Evolutionary conservation across 2,113 vertebrate species (phyloP).

Genomic region (Melanerpes formicivorus): DNA sequence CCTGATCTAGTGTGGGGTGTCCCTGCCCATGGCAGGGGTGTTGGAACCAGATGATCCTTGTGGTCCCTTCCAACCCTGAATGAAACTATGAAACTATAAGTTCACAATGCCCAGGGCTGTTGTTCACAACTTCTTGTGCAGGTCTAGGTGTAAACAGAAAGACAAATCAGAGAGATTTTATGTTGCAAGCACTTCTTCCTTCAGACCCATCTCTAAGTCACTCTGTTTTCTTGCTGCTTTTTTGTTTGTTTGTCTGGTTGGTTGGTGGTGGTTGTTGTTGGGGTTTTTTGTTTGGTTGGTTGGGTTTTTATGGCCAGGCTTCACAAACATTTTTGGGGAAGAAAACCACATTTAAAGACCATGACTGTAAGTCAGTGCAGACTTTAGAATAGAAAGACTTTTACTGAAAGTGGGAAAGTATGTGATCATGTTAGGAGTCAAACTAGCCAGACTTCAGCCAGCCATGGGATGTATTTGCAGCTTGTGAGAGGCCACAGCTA

Average conservation of each 20-base stretch:
- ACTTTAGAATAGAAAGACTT: neutral
- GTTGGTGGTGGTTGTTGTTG: too few relatives aligned
- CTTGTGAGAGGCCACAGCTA: neutral
- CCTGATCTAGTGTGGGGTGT: too few relatives aligned
- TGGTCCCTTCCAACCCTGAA: too few relatives aligned
- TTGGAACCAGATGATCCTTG: too few relatives aligned
- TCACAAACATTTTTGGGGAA: neutral
- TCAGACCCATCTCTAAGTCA: neutral
- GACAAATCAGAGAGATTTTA: neutral
- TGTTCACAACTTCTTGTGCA: neutral
- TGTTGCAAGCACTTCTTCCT: neutral
- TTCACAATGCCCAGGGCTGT: neutral
- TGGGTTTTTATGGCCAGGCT: neutral
- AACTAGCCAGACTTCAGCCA: neutral
- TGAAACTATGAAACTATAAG: too few relatives aligned
- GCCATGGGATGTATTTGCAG: neutral
- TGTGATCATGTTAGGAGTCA: neutral
- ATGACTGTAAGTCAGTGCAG: neutral
- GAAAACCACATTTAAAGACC: constrained; percentile 3
- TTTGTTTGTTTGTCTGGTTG: too few relatives aligned
- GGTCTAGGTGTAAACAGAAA: neutral
- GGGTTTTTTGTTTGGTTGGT: too few relatives aligned
- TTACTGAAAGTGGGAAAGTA: neutral
- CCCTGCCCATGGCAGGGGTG: too few relatives aligned
- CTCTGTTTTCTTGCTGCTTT: neutral